Evolutionary conservation across 2,797 vertebrate species (phyloP).

Genomic region (Lates japonicus): DNA sequence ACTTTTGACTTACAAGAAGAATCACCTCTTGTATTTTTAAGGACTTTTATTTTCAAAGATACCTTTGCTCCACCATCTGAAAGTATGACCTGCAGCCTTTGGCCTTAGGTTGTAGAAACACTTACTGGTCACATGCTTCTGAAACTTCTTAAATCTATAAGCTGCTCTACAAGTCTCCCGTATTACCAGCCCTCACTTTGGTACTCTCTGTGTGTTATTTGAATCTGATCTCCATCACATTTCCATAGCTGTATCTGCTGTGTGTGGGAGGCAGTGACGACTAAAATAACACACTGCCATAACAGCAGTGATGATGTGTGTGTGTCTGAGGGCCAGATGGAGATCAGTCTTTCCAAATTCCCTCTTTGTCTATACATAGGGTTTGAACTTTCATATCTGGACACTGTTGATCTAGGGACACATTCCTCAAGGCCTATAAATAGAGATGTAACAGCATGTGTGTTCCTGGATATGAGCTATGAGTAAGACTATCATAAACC

Average conservation of each 20-base stretch:
- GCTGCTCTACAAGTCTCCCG: slow-evolving; percentile 15
- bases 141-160: slow-evolving; percentile 46
- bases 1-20: background rate
- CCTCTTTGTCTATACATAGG: slow-evolving; percentile 52
- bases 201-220: slow-evolving; percentile 28
- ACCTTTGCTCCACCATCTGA: slow-evolving; percentile 5
- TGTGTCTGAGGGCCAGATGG: slow-evolving; percentile 29
- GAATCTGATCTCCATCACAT: background rate
- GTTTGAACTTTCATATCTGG: slow-evolving; percentile 49
- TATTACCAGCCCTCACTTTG: background rate
- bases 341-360: slow-evolving; percentile 31
- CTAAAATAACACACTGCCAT: slow-evolving; percentile 41
- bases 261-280: slow-evolving; percentile 28
- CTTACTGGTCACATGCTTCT: slow-evolving; percentile 36
- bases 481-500: background rate
- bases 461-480: slow-evolving; percentile 33
- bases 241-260: slow-evolving; percentile 29
- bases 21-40: background rate
- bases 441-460: background rate
- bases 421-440: slow-evolving; percentile 36
- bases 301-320: slow-evolving; percentile 40
- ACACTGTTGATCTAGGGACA: slow-evolving; percentile 38
- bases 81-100: slow-evolving; percentile 14
- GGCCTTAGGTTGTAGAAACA: slow-evolving; percentile 26
- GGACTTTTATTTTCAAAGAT: background rate